These are phyloP conservation scores for Sinotaia quadrata DNA, from an alignment of 2,888 invertebrate genomes.

Conservation along the genomic window DNA sequence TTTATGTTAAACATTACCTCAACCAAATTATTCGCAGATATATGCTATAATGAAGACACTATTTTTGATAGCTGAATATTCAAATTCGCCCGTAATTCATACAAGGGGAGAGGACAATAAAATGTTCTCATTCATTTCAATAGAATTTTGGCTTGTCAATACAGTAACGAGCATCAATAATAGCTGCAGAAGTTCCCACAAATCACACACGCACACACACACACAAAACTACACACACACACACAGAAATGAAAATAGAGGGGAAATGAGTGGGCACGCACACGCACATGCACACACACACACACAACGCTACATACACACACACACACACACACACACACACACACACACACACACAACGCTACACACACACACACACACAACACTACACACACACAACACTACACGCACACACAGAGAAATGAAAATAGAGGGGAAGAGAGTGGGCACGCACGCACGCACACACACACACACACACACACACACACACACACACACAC, in stretches of 20 bases:
- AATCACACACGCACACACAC: neutral
- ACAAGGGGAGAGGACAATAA: too few species aligned
- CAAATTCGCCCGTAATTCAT: too few species aligned
- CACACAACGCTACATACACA: neutral
- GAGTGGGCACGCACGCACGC: neutral
- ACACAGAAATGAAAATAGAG: neutral
- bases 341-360: neutral
- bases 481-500: neutral
- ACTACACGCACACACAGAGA: neutral
- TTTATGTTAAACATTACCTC: too few species aligned
- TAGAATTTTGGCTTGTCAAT: too few species aligned
- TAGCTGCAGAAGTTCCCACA: neutral
- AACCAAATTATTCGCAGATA: too few species aligned
- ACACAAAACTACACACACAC: conserved; percentile 7
- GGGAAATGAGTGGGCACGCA: neutral
- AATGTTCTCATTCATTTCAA: too few species aligned
- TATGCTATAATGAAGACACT: too few species aligned
- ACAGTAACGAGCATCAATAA: too few species aligned
- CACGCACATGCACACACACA: neutral
- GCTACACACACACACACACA: neutral
- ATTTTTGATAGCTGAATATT: too few species aligned
- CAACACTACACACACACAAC: neutral
- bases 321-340: neutral
- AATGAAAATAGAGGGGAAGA: neutral
- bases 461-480: conserved; percentile 5